Evolutionary conservation across 1,140 invertebrate species (phyloP).

Genomic region (Lasioglossum baleicum): DNA sequence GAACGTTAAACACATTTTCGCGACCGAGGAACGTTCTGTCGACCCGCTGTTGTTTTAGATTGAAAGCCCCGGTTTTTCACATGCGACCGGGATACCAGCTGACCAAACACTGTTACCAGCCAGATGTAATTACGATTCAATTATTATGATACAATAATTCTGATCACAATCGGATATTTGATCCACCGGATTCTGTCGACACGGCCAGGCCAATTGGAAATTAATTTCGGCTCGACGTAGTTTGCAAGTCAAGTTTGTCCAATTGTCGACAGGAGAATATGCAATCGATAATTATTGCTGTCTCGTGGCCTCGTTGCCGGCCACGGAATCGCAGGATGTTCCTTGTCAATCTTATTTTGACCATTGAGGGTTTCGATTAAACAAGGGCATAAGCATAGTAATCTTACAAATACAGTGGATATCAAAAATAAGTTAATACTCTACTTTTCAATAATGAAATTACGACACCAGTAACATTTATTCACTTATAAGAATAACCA

Average conservation of each 20-base stretch:
- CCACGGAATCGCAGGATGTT: too few relatives aligned
- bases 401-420: too few relatives aligned
- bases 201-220: constrained; percentile 1
- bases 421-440: too few relatives aligned
- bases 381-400: too few relatives aligned
- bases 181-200: neutral
- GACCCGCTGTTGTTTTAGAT: neutral
- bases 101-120: neutral
- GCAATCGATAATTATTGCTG: constrained; percentile 9
- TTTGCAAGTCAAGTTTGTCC: constrained; percentile 9
- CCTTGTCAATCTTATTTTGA: too few relatives aligned
- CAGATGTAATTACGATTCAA: neutral
- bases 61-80: constrained; percentile 10
- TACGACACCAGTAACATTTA: too few relatives aligned
- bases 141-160: constrained; percentile 16
- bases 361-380: too few relatives aligned
- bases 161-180: constrained; percentile 4
- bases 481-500: too few relatives aligned
- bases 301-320: neutral
- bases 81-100: neutral
- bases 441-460: too few relatives aligned
- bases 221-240: constrained; percentile 4
- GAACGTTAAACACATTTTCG: neutral
- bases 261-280: constrained; percentile 17
- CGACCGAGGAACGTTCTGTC: neutral